Evolutionary conservation across 2,797 vertebrate genomes (phyloP).

Genomic region (Sebastes nivosus): DNA sequence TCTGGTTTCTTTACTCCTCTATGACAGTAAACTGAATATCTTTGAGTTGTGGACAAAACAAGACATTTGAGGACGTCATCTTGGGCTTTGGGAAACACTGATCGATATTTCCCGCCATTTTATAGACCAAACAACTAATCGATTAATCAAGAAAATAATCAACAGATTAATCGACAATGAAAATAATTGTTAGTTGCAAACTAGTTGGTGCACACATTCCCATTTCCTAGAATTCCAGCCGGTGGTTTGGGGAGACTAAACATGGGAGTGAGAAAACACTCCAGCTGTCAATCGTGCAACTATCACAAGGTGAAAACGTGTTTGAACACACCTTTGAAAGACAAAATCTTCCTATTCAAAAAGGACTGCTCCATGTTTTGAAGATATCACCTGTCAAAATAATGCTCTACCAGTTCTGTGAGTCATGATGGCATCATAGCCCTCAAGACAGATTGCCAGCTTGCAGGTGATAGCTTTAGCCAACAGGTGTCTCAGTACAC

Average conservation of each 20-base stretch:
- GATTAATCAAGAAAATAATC: too few relatives aligned
- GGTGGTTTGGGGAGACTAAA: background rate
- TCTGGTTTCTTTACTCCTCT: too few relatives aligned
- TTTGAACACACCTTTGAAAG: background rate
- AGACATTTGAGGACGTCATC: too few relatives aligned
- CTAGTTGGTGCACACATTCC: background rate
- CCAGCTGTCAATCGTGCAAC: background rate
- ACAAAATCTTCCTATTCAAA: background rate
- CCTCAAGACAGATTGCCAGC: background rate
- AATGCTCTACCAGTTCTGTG: background rate
- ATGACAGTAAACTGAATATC: too few relatives aligned
- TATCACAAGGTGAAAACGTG: background rate
- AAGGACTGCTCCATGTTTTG: background rate
- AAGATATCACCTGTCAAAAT: background rate
- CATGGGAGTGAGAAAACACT: background rate
- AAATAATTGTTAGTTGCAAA: too few relatives aligned
- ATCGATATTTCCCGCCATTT: too few relatives aligned
- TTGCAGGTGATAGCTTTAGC: background rate
- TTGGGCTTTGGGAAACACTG: too few relatives aligned
- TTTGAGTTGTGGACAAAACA: too few relatives aligned
- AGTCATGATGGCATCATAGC: background rate
- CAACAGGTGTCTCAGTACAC: slow-evolving; percentile 7
- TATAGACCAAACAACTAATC: too few relatives aligned
- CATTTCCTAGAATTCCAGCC: too few relatives aligned
- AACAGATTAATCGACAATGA: too few relatives aligned